Evolutionary conservation across 1,140 invertebrate species (phyloP), one percentile per base, ranked within the genome.

Genomic region (Telenomus remus): DNA sequence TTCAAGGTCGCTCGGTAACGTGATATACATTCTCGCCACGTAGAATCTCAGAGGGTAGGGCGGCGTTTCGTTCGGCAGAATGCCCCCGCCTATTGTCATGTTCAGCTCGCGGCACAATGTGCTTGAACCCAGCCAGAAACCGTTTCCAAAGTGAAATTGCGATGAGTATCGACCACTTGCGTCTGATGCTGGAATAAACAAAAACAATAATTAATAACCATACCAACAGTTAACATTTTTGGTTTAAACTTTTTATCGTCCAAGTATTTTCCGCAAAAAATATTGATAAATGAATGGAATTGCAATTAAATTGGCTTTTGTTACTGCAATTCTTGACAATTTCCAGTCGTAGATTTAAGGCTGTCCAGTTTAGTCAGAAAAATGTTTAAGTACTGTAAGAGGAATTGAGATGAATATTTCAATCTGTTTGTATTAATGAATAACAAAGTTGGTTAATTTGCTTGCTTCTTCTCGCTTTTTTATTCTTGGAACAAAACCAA

Each of bases 151-250:
- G 78, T 95, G 89, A 72, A 95, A 91, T 77, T 94, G 93, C 0
- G 93, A 92, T 1, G 91, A 92, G 85, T 95, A 95, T 50, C 93
- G 91, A n/a, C 94, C 94, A 15, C 93, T 94, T 1, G 94, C 92
- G 81, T 95, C 94, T 53, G 91, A 92, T 85, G 94, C 94, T 95
- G 89, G 10, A 91, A 90, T n/a, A 63, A 46, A 57, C 13, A 53
- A 46, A 51, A 27, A 49, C 11, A 39, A 14, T 11, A 35, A 35
- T 10, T 10, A 35, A 6, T 35, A 35, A 35, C 34, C 34, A 10
- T 35, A 10, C 10, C 10, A 6, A 6, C 34, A 9, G 37, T 39
- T 11, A 9, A 11, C 9, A 11, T 39, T 39, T 4, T 4, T 27
- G 19, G 2, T 39, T 39, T 1, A n/a, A 4, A 39, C 1, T 39